These are phyloP conservation scores for Mirounga angustirostris DNA, from an alignment of 2,113 vertebrate genomes.

Conservation along the genomic window DNA sequence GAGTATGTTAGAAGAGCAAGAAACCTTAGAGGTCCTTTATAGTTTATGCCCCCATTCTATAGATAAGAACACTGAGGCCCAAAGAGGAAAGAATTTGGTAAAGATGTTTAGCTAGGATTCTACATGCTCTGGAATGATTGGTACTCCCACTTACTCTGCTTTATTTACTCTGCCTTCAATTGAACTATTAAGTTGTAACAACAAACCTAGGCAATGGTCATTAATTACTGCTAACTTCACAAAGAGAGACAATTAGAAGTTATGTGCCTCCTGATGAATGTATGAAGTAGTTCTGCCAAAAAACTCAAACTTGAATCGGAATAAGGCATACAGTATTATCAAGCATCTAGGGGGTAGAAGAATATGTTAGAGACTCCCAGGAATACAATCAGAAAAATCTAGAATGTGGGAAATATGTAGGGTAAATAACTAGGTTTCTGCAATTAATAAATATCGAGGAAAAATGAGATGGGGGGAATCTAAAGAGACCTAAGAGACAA, in stretches of 20 bases:
- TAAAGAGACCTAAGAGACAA: neutral
- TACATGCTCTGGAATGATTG: neutral
- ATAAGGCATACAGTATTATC: neutral
- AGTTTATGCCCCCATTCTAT: neutral
- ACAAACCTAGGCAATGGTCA: neutral
- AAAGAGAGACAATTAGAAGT: neutral
- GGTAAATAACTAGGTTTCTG: neutral
- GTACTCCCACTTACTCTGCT: neutral
- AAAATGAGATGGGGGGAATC: neutral
- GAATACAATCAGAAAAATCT: neutral
- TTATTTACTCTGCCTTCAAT: neutral
- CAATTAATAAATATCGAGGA: neutral
- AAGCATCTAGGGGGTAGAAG: neutral
- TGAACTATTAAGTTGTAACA: neutral
- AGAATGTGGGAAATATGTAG: neutral
- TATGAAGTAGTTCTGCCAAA: neutral
- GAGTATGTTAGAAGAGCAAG: constrained; percentile 12
- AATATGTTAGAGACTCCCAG: neutral
- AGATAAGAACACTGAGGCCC: constrained; percentile 4
- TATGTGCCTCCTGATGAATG: neutral
- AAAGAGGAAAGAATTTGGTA: neutral
- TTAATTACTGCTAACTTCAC: neutral
- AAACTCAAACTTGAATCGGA: neutral
- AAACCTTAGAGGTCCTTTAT: neutral
- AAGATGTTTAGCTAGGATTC: neutral